Percentiles rank a stretch among this genome's conserved stretches.
Evolutionary conservation across 2,888 invertebrate genomes (phyloP).

Genomic region (Cephalotes varians): DNA sequence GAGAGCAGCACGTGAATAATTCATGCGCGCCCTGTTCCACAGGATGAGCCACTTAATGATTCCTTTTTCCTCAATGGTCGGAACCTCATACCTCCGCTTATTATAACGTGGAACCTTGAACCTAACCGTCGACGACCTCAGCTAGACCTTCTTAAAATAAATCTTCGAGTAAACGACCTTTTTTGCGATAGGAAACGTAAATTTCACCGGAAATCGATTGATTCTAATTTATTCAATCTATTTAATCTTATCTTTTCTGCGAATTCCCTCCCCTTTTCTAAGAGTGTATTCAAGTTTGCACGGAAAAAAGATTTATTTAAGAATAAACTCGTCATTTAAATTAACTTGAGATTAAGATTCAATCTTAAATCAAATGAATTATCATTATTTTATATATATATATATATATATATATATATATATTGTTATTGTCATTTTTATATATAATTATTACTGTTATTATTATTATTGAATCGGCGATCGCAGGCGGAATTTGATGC

Average conservation of each 20-base stretch:
- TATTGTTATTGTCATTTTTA: conserved; percentile 2
- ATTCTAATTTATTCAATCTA: conserved; percentile 2
- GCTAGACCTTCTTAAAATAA: conserved; percentile 34
- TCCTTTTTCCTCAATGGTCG: conserved; percentile 58
- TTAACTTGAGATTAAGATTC: background rate
- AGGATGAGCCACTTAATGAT: conserved; percentile 76
- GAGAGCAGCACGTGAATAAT: conserved; percentile 72
- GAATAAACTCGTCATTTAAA: background rate
- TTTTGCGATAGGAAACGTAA: background rate
- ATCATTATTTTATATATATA: too few relatives aligned
- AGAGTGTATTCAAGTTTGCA: background rate
- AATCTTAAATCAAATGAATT: background rate
- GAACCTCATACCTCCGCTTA: conserved; percentile 56
- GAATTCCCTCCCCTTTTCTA: background rate
- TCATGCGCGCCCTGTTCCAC: conserved; percentile 72
- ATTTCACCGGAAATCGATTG: background rate
- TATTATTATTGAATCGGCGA: background rate
- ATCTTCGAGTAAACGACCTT: conserved; percentile 10
- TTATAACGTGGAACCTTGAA: conserved; percentile 61
- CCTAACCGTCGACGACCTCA: conserved; percentile 43
- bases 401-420: too few relatives aligned
- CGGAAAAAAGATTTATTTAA: background rate
- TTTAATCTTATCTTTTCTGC: background rate
- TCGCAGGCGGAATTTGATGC: background rate
- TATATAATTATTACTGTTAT: background rate